phyloP scores from a whole-genome alignment of 2,888 invertebrate species.

The Aspidiotus destructor region DNA sequence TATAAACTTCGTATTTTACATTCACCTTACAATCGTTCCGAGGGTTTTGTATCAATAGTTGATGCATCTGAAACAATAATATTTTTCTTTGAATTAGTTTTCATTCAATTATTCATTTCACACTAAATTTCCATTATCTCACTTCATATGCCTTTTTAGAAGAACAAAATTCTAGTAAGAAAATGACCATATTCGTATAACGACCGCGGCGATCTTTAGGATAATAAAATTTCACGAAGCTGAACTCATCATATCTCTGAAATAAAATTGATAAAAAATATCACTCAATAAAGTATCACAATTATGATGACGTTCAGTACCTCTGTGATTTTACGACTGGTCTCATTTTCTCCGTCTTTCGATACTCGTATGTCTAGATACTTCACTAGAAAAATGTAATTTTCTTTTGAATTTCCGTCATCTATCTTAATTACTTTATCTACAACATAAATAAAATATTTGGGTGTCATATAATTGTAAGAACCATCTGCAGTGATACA shows the following conservation, averaged over 20 bases:
- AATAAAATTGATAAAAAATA: constrained; percentile 17
- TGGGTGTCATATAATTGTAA: constrained; percentile 14
- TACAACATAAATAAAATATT: constrained; percentile 10
- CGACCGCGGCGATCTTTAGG: neutral
- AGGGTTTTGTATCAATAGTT: neutral
- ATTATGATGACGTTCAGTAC: constrained; percentile 21
- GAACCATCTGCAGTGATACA: constrained; percentile 11
- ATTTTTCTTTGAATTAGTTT: constrained; percentile 12
- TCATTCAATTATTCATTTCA: constrained; percentile 15
- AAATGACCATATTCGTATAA: constrained; percentile 3
- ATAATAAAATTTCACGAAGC: neutral
- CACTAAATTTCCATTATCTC: constrained; percentile 11
- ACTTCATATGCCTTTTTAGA: constrained; percentile 3
- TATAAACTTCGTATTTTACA: constrained; percentile 3
- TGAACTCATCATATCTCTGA: neutral
- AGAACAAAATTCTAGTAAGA: neutral
- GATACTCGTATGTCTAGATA: constrained; percentile 1
- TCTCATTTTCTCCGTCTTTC: constrained; percentile 7
- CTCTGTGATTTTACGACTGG: constrained; percentile 1
- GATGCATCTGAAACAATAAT: constrained; percentile 8
- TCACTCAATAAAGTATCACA: constrained; percentile 21
- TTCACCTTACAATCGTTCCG: neutral
- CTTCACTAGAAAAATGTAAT: neutral
- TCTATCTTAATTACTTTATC: neutral
- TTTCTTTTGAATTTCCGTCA: neutral